Evolutionary conservation across 2,113 vertebrate species (phyloP).

Genomic region (Sclerurus mexicanus): DNA sequence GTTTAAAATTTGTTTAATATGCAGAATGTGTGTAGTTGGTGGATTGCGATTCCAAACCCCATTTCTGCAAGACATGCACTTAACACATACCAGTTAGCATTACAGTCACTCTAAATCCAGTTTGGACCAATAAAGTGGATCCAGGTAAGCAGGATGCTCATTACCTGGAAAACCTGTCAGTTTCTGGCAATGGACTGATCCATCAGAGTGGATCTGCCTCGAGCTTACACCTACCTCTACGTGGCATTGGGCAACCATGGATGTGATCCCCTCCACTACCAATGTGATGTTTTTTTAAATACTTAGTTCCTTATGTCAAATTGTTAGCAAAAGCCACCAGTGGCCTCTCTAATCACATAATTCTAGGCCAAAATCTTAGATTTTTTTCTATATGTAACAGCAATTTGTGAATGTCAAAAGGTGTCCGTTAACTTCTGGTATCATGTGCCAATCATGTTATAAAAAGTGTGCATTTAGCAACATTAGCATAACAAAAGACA

Average conservation of each 20-base stretch:
- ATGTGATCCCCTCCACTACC: not conserved
- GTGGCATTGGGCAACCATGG: not conserved
- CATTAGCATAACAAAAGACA: not conserved
- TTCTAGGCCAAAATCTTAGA: not conserved
- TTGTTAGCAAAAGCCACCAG: not conserved
- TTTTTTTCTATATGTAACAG: not conserved
- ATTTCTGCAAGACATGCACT: not conserved
- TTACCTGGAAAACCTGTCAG: accelerated
- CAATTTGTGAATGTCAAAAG: not conserved
- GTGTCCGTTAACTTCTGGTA: not conserved
- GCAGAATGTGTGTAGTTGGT: accelerated
- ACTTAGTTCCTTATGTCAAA: not conserved
- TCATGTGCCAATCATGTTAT: not conserved
- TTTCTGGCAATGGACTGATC: not conserved
- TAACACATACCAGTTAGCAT: not conserved
- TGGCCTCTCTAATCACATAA: not conserved
- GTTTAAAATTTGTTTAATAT: not conserved
- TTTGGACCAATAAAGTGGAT: not conserved
- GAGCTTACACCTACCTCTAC: not conserved
- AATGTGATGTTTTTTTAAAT: not conserved
- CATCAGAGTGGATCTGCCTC: not conserved
- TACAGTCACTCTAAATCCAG: not conserved
- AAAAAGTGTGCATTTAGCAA: not conserved
- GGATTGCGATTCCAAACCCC: not conserved
- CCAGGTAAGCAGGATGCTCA: not conserved